Conservation (phyloP, 2,113 vertebrate species). For the Pyxicephalus adspersus region DNA sequence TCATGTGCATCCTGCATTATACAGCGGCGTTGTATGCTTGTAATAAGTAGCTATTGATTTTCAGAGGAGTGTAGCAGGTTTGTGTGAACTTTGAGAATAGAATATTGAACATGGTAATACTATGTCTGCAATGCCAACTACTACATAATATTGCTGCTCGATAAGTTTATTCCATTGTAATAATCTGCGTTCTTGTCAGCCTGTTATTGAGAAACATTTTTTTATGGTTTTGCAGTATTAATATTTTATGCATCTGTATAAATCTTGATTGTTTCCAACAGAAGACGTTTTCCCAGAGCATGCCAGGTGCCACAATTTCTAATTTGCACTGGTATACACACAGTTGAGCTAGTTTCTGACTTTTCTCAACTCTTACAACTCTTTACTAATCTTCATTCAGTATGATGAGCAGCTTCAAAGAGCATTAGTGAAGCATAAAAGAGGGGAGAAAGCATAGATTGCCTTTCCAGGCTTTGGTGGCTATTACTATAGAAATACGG, state of each 20-base stretch:
- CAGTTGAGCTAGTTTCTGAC: too few species aligned
- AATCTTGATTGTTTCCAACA: conserved; percentile 28
- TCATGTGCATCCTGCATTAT: neutral
- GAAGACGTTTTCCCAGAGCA: too few species aligned
- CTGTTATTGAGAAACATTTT: conserved; percentile 28
- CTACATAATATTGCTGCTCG: conserved; percentile 34
- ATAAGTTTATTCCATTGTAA: conserved; percentile 33
- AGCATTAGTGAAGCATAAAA: too few species aligned
- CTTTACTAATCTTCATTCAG: too few species aligned
- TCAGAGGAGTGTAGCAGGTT: conserved; percentile 9
- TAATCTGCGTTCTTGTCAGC: conserved; percentile 26
- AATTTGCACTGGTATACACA: too few species aligned
- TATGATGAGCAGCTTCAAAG: too few species aligned
- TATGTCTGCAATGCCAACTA: conserved; percentile 38
- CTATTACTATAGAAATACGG: too few species aligned
- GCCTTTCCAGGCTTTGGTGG: too few species aligned
- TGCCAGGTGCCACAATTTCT: too few species aligned
- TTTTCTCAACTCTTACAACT: too few species aligned
- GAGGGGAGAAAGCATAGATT: too few species aligned
- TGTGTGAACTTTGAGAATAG: conserved; percentile 42
- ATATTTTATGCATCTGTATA: conserved; percentile 40
- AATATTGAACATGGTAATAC: conserved; percentile 49
- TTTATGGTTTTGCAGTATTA: conserved; percentile 29
- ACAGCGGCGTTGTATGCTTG: conserved; percentile 11
- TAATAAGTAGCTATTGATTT: conserved; percentile 52